Percentiles rank a stretch among this genome's conserved stretches.
These are phyloP conservation scores for Brassicogethes aeneus DNA, from an alignment of 2,888 invertebrate species.

Conservation along the genomic window DNA sequence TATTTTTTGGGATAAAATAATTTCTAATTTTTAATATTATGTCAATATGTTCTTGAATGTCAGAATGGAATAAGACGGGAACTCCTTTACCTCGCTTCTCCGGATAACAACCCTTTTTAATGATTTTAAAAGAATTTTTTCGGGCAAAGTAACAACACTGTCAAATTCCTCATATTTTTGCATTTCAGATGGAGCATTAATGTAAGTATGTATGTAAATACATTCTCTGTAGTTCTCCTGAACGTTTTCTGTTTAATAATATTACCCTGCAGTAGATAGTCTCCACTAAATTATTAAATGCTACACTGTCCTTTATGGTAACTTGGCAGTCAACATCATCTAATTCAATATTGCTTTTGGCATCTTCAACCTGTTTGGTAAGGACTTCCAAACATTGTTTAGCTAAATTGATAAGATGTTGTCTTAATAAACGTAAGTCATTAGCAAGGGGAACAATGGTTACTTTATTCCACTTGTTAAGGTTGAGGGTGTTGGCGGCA, in stretches of 20 bases:
- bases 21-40: constrained; percentile 11
- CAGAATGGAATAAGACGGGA: constrained; percentile 19
- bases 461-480: constrained; percentile 13
- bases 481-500: constrained; percentile 9
- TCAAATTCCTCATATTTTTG: constrained; percentile 20
- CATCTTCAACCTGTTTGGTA: too few relatives aligned
- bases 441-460: constrained; percentile 8
- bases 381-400: background rate
- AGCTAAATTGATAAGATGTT: constrained; percentile 9
- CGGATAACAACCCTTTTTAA: constrained; percentile 22
- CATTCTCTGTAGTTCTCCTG: constrained; percentile 13
- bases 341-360: too few relatives aligned
- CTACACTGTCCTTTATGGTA: too few relatives aligned
- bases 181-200: background rate
- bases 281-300: constrained; percentile 13
- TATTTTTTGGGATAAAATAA: constrained; percentile 11
- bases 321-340: too few relatives aligned
- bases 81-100: constrained; percentile 22
- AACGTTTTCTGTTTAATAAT: constrained; percentile 18
- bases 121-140: constrained; percentile 20
- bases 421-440: constrained; percentile 10
- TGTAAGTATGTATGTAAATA: constrained; percentile 3
- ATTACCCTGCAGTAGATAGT: constrained; percentile 19
- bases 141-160: constrained; percentile 14
- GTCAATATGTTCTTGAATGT: constrained; percentile 19